phyloP scores from a whole-genome alignment of 2,888 invertebrate genomes.

The Erebia epiphron region DNA sequence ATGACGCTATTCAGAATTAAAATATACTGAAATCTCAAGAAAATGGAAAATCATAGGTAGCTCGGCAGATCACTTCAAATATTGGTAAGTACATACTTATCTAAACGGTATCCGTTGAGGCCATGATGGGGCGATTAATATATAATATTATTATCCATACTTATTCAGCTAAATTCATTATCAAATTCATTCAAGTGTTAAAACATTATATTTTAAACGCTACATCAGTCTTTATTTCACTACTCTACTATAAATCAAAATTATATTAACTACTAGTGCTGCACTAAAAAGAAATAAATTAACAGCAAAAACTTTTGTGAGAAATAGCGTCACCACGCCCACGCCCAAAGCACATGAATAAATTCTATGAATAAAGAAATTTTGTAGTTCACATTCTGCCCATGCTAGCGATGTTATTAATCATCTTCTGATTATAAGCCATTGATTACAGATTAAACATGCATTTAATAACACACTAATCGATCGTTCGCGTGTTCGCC shows the following conservation, averaged over 20 bases:
- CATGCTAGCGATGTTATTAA: slow-evolving; percentile 49
- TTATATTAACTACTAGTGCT: neutral
- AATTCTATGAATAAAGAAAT: slow-evolving; percentile 16
- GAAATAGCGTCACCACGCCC: slow-evolving; percentile 16
- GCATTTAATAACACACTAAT: slow-evolving; percentile 69
- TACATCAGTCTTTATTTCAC: neutral
- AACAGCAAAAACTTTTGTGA: neutral
- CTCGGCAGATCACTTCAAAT: no score
- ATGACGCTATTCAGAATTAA: no score
- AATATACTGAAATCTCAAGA: no score
- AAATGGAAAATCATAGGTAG: no score
- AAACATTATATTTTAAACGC: no score
- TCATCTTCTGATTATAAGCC: slow-evolving; percentile 62
- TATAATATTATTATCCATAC: no score
- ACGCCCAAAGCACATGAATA: slow-evolving; percentile 13
- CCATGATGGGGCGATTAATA: no score
- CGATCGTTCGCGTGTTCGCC: slow-evolving; percentile 62
- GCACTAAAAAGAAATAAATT: neutral
- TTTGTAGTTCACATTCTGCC: slow-evolving; percentile 43
- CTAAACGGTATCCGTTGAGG: no score
- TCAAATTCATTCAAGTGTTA: neutral
- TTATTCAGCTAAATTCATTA: no score
- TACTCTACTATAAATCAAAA: neutral
- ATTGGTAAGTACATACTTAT: no score
- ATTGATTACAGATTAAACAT: slow-evolving; percentile 68